Percentiles rank a stretch among this genome's conserved stretches.
Evolutionary conservation across 2,113 vertebrate species (phyloP).

Genomic region (Collichthys lucidus): DNA sequence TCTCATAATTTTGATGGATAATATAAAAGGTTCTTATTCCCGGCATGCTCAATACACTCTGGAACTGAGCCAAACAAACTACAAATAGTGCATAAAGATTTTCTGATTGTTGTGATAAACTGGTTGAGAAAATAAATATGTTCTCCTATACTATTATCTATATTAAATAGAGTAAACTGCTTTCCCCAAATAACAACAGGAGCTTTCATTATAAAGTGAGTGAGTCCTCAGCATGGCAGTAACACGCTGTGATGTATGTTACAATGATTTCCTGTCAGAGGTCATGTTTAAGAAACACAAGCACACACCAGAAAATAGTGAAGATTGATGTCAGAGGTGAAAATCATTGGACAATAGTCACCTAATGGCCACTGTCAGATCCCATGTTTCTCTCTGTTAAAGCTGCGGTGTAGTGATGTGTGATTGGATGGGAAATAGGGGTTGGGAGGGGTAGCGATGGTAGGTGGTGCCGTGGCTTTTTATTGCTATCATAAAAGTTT

Average conservation of each 20-base stretch:
- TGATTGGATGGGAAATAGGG: constrained; percentile 10
- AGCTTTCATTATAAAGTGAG: not conserved
- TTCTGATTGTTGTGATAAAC: not conserved
- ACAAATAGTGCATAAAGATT: not conserved
- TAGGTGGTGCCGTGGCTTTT: constrained; percentile 47
- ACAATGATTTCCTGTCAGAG: constrained; percentile 14
- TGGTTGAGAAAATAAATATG: not conserved
- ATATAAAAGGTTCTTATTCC: not conserved
- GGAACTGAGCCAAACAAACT: not conserved
- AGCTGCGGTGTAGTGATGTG: not conserved
- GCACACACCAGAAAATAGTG: constrained; percentile 2
- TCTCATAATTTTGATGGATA: constrained; percentile 22
- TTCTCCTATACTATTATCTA: not conserved
- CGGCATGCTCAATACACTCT: not conserved
- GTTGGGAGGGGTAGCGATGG: not conserved
- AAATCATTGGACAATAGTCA: constrained; percentile 32
- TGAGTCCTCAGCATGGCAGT: not conserved
- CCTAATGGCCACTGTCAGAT: constrained; percentile 54
- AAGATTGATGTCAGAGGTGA: constrained; percentile 54
- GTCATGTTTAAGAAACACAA: constrained; percentile 15
- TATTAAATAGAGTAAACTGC: not conserved
- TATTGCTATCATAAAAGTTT: constrained; percentile 75
- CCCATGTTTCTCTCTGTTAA: constrained; percentile 47
- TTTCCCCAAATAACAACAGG: not conserved
- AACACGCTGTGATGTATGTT: constrained; percentile 5